Conservation (phyloP, 1,140 invertebrate genomes). For the Sesamia nonagrioides region DNA sequence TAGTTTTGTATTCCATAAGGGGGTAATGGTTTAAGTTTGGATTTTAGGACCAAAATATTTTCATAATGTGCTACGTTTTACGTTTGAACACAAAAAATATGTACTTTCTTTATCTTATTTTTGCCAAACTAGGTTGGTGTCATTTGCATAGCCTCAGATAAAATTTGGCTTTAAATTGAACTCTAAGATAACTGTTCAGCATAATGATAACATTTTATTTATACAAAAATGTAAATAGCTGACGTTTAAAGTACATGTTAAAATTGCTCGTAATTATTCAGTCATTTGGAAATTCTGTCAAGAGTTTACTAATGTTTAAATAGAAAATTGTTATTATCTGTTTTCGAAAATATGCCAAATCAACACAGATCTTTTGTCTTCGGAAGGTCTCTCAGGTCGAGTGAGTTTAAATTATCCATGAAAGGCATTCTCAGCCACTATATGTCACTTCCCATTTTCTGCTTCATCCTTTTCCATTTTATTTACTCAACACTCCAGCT, state of each 20-base stretch:
- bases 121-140: background rate
- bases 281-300: no score
- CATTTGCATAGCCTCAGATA: conserved; percentile 2
- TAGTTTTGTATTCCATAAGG: no score
- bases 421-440: no score
- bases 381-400: no score
- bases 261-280: conserved; percentile 2
- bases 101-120: background rate
- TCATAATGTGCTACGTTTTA: no score
- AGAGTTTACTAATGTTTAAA: no score
- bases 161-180: conserved; percentile 5
- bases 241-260: background rate
- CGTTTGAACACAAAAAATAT: no score
- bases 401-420: no score
- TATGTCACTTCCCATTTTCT: background rate
- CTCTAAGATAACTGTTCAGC: background rate
- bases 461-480: background rate
- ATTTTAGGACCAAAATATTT: no score
- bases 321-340: background rate
- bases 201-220: conserved; percentile 8
- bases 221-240: conserved; percentile 9
- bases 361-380: no score
- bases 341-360: background rate
- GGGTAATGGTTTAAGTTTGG: no score
- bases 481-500: background rate